Evolutionary conservation across 2,888 invertebrate genomes (phyloP), one percentile per base, ranked within the genome.

Genomic region (Biston stratarius): DNA sequence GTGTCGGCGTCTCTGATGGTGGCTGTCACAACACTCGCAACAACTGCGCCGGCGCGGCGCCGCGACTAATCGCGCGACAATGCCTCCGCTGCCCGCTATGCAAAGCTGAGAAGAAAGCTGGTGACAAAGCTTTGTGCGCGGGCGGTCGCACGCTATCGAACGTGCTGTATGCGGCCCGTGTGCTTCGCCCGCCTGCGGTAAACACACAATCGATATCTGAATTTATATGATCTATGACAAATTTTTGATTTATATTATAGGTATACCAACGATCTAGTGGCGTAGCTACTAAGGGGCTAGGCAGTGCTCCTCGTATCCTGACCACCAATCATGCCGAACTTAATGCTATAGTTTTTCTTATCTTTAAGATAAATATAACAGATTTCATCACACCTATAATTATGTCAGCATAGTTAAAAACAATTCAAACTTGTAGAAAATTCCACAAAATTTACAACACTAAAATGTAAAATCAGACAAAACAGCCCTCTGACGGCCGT

Each of bases 1-100:
- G 78, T 90, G 92, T 87, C 91, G 92, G 91, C 87, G 78, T 83
- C 80, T 84, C 80, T 90, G 90, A 86, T 76, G 85, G 81, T 76
- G 85, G 81, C 81, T 89, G 90, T 91, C 89, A 90, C 88, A 91
- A 90, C 91, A 91, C 80, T 77, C 74, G 70, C 77, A 73, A 74
- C 77, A 76, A 77, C 75, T 76, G 80, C 75, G 80, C 76, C 89
- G 86, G 86, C 87, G 88, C 89, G 86, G 86, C 87, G 88, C 89
- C 92, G 91, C 84, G 83, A 83, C 91, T 81, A 92, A 92, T 92
- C 84, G 86, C 80, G 75, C 76, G 75, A 92, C 91, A 92, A 92
- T 86, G 79, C 80, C 72, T 67, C 79, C 75, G 77, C 72, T 77
- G 79, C 75, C 78, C 78, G 84, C 84, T 80, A 82, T 78, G 80